Evolutionary conservation across 2,797 vertebrate species (phyloP).

Genomic region (Tenualosa thibaudeaui): DNA sequence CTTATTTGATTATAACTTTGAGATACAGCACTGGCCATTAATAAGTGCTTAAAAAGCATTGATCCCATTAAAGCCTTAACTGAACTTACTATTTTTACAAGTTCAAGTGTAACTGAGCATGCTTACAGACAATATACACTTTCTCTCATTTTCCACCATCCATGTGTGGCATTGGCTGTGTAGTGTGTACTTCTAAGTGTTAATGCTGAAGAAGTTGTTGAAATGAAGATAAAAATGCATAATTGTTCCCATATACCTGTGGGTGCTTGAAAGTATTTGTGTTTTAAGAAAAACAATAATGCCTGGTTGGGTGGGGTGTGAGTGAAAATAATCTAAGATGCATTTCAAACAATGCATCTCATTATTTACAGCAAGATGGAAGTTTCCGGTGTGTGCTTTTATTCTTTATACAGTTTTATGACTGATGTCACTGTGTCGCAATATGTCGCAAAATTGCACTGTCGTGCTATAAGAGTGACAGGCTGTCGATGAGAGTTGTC

Average conservation of each 20-base stretch:
- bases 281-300: not conserved
- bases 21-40: not conserved
- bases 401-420: not conserved
- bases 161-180: not conserved
- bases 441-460: not conserved
- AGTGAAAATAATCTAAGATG: not conserved
- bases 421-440: slow-evolving; percentile 11
- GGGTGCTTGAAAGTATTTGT: slow-evolving; percentile 12
- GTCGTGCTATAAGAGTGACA: slow-evolving; percentile 3
- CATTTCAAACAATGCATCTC: slow-evolving; percentile 13
- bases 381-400: not conserved
- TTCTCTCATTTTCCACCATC: not conserved
- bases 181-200: slow-evolving; percentile 12
- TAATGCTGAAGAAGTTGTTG: not conserved
- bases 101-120: not conserved
- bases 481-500: not conserved
- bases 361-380: not conserved
- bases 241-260: not conserved
- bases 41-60: slow-evolving; percentile 1
- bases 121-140: not conserved
- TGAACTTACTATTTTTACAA: slow-evolving; percentile 10
- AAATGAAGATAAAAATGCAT: slow-evolving; percentile 1
- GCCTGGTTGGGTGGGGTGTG: not conserved
- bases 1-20: not conserved
- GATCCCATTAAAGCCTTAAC: slow-evolving; percentile 13